Percentiles rank a stretch among this genome's conserved stretches.
These are phyloP conservation scores for rabbit (Oryctolagus cuniculus) DNA, from an alignment of 2,113 vertebrate species.

Conservation along the genomic window DNA sequence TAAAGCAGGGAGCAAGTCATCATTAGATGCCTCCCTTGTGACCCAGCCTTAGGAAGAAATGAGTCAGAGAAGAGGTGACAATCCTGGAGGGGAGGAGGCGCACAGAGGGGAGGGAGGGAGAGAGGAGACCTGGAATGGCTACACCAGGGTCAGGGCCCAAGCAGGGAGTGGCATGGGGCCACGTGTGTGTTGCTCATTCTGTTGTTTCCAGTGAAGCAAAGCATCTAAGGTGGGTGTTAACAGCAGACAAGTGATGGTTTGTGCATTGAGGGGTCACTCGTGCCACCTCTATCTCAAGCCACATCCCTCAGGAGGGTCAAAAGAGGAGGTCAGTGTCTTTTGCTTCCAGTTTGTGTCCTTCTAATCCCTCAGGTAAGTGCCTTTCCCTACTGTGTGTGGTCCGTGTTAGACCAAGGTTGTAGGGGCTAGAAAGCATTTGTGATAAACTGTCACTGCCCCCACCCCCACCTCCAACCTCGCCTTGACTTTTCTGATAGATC, in stretches of 20 bases:
- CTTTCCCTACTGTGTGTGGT: neutral
- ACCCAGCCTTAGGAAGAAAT: conserved; percentile 18
- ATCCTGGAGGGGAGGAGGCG: neutral
- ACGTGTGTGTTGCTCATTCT: neutral
- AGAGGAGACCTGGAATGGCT: too few relatives aligned
- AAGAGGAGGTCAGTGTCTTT: neutral
- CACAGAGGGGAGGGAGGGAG: too few relatives aligned
- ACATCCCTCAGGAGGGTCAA: neutral
- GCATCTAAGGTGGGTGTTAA: neutral
- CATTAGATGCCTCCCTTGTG: neutral
- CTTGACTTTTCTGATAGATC: neutral
- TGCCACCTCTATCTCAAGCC: neutral
- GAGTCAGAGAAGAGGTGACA: neutral
- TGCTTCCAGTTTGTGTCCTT: neutral
- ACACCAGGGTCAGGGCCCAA: neutral
- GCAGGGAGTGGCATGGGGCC: neutral
- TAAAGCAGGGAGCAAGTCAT: neutral
- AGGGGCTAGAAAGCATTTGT: neutral
- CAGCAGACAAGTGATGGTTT: neutral
- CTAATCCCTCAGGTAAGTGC: neutral
- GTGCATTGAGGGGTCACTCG: neutral
- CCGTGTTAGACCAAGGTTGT: neutral
- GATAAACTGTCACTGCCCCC: neutral
- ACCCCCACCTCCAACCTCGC: neutral
- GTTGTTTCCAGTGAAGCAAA: neutral